Evolutionary conservation across 2,888 invertebrate species (phyloP).

Genomic region (Synanthedon andrenaeformis): DNA sequence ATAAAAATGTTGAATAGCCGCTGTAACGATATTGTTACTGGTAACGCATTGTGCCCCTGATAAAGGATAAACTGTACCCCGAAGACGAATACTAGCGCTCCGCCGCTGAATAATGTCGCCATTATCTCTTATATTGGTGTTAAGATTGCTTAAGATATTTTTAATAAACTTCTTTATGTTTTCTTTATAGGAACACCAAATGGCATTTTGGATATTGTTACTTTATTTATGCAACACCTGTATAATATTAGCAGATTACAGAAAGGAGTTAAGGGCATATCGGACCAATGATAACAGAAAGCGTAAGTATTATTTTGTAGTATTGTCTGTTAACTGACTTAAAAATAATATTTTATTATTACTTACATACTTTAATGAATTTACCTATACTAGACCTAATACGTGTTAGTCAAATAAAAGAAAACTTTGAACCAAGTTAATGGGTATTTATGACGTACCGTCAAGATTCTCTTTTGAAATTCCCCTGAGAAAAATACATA

Average conservation of each 20-base stretch:
- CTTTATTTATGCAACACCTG: too few species aligned
- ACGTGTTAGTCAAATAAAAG: background rate
- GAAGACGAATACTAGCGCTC: constrained; percentile 35
- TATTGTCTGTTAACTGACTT: too few species aligned
- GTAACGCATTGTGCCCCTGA: constrained; percentile 62
- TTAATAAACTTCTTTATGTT: background rate
- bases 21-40: constrained; percentile 63
- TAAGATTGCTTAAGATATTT: constrained; percentile 7
- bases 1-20: constrained; percentile 72
- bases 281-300: too few species aligned
- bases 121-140: constrained; percentile 9
- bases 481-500: constrained; percentile 42
- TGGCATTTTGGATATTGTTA: too few species aligned
- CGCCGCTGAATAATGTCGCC: constrained; percentile 21
- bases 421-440: constrained; percentile 26
- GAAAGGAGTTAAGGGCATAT: too few species aligned
- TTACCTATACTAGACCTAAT: too few species aligned
- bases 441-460: constrained; percentile 44
- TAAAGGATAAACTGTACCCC: constrained; percentile 72
- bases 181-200: too few species aligned
- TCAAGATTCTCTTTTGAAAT: constrained; percentile 52
- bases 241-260: too few species aligned
- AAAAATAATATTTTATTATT: too few species aligned
- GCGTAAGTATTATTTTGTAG: too few species aligned
- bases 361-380: too few species aligned